Evolutionary conservation across 64 coral and sea anemone genomes (phyloP).

Genomic region (Dendronephthya gigantea): DNA sequence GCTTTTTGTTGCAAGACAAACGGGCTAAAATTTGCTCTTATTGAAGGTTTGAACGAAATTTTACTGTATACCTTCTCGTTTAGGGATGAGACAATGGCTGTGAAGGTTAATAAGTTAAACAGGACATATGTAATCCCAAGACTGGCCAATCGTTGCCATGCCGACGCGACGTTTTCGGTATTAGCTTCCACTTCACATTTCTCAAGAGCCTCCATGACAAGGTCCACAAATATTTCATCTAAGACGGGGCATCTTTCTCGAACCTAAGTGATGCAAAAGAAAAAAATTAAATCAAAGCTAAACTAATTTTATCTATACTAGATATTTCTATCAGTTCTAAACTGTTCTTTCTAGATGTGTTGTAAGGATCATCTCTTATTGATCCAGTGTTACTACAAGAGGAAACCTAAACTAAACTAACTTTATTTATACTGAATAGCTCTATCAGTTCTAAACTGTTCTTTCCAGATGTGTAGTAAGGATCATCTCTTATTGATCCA

Average conservation of each 20-base stretch:
- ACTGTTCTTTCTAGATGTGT: too few species aligned
- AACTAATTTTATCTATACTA: background rate
- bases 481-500: too few species aligned
- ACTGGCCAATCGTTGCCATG: slow-evolving; percentile 88
- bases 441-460: too few species aligned
- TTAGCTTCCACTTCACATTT: slow-evolving; percentile 45
- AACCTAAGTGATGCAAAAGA: slow-evolving; percentile 43
- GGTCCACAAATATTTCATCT: slow-evolving; percentile 78
- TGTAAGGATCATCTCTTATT: too few species aligned
- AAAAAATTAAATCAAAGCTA: background rate
- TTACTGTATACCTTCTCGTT: slow-evolving; percentile 53
- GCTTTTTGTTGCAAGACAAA: too few species aligned
- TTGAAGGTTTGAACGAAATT: background rate
- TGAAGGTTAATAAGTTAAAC: slow-evolving; percentile 81
- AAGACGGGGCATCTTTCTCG: slow-evolving; percentile 68
- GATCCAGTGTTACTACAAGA: too few species aligned
- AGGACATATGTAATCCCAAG: slow-evolving; percentile 86
- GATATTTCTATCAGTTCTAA: too few species aligned
- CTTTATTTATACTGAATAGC: too few species aligned
- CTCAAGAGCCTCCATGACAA: slow-evolving; percentile 81
- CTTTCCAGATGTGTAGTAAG: too few species aligned
- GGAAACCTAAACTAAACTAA: too few species aligned
- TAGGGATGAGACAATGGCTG: slow-evolving; percentile 58
- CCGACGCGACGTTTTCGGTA: background rate
- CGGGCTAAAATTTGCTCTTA: background rate